Evolutionary conservation across 2,113 vertebrate species (phyloP).

Genomic region (Pimephales promelas): DNA sequence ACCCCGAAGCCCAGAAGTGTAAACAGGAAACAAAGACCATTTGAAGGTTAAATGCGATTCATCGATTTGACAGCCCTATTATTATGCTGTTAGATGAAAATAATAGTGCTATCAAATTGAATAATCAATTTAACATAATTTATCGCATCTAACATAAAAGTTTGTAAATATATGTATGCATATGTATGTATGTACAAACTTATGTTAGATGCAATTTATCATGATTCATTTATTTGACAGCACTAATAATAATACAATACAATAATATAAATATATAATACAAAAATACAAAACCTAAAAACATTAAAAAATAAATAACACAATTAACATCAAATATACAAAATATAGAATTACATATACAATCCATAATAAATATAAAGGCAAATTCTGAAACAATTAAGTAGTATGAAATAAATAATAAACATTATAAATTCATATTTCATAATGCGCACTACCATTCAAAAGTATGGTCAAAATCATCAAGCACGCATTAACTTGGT

Average conservation of each 20-base stretch:
- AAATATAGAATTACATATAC: neutral
- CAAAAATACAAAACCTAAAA: neutral
- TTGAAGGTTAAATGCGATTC: too few species aligned
- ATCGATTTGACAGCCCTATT: too few species aligned
- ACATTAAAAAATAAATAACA: neutral
- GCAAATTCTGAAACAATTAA: neutral
- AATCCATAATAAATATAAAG: neutral
- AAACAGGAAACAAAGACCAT: too few species aligned
- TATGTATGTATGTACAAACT: too few species aligned
- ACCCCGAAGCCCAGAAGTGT: too few species aligned
- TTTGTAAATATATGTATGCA: too few species aligned
- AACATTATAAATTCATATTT: neutral
- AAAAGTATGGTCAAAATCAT: neutral
- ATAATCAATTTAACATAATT: too few species aligned
- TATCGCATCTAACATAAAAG: too few species aligned
- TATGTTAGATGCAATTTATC: too few species aligned
- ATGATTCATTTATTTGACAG: too few species aligned
- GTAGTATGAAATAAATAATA: neutral
- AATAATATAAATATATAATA: neutral
- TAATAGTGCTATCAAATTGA: neutral
- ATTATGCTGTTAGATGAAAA: too few species aligned
- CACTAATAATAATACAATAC: too few species aligned
- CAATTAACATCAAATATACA: neutral
- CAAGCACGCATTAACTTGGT: neutral
- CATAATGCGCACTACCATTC: neutral